Evolutionary conservation across 2,113 vertebrate genomes (phyloP).

Genomic region (Lycocorax pyrrhopterus): DNA sequence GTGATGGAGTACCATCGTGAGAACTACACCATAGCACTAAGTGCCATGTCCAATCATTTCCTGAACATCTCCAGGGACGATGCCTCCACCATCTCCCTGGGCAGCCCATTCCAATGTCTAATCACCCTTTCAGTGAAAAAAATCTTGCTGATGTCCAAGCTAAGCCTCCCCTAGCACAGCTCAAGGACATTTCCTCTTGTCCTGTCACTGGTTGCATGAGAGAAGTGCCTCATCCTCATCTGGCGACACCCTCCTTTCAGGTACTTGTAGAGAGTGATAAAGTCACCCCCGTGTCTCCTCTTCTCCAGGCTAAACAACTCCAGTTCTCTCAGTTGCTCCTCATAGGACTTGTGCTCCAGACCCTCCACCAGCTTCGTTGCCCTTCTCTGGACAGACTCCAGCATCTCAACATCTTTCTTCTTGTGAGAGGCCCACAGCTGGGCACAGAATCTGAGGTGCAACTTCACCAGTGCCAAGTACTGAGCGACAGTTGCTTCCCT

Average conservation of each 20-base stretch:
- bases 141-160: background rate
- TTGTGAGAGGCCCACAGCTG: background rate
- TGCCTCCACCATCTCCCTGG: background rate
- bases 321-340: background rate
- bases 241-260: background rate
- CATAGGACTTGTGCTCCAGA: background rate
- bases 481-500: background rate
- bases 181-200: background rate
- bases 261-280: too few species aligned
- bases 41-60: background rate
- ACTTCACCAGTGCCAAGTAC: background rate
- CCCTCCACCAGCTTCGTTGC: background rate
- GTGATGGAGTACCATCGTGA: background rate
- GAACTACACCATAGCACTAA: background rate
- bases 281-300: too few species aligned
- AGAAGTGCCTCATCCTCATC: background rate
- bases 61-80: accelerated
- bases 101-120: background rate
- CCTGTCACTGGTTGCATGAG: accelerated
- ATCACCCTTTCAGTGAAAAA: background rate
- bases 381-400: background rate
- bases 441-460: background rate
- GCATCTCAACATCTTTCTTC: background rate
- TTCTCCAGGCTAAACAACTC: background rate
- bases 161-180: background rate